phyloP scores from a whole-genome alignment of 2,113 vertebrate genomes.

The Hoplias malabaricus region DNA sequence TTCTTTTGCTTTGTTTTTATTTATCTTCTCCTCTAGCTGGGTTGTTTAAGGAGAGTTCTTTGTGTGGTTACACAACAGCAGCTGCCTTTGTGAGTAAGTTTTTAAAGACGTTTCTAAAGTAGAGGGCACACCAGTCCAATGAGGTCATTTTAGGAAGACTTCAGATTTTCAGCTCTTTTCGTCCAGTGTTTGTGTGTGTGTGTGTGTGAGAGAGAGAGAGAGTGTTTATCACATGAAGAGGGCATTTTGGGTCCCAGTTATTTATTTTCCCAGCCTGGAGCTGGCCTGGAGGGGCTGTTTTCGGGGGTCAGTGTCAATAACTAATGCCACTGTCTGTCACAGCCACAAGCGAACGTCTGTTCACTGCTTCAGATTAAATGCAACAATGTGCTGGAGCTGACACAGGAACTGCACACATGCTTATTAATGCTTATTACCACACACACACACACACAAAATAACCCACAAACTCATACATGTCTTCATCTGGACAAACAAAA shows the following conservation, averaged over 20 bases:
- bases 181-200: background rate
- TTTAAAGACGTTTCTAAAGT: background rate
- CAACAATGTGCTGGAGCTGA: background rate
- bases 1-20: background rate
- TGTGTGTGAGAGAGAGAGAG: background rate
- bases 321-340: conserved; percentile 73
- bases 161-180: background rate
- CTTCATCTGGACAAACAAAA: too few species aligned
- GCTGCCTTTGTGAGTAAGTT: background rate
- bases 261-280: conserved; percentile 56
- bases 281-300: conserved; percentile 45
- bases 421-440: conserved; percentile 20
- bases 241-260: conserved; percentile 2
- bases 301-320: conserved; percentile 74
- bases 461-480: conserved; percentile 27
- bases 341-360: conserved; percentile 52
- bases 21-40: background rate
- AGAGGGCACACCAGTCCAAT: background rate
- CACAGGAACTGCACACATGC: background rate
- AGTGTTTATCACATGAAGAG: background rate
- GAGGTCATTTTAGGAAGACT: background rate
- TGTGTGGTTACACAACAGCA: conserved; percentile 1
- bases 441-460: conserved; percentile 1
- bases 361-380: background rate
- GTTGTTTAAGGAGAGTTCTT: background rate